phyloP scores from a whole-genome alignment of 2,113 vertebrate genomes.

The Phycodurus eques region DNA sequence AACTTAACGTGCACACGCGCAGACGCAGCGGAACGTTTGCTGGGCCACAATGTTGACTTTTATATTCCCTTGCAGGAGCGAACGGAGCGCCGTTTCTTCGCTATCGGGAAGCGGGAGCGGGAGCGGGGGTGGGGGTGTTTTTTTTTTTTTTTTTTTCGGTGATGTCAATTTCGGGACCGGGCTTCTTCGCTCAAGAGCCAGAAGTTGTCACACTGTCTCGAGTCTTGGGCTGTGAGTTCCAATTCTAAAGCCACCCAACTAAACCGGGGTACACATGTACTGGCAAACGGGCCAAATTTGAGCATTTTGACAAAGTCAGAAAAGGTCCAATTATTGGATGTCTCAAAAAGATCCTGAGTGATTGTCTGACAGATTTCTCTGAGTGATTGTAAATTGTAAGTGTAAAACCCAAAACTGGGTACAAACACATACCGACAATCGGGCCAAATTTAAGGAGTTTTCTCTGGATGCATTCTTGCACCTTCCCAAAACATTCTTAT shows the following conservation, averaged over 20 bases:
- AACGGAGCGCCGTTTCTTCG: constrained; percentile 53
- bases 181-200: constrained; percentile 31
- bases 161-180: constrained; percentile 33
- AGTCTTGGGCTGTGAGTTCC: not conserved
- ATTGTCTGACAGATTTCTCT: not conserved
- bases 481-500: no score
- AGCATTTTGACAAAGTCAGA: not conserved
- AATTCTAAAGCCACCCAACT: not conserved
- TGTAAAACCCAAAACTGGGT: no score
- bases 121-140: not conserved
- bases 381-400: no score
- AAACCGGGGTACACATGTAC: no score
- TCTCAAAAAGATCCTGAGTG: not conserved
- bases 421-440: no score
- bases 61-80: constrained; percentile 59
- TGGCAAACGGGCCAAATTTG: not conserved
- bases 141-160: constrained; percentile 19
- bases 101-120: constrained; percentile 33
- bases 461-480: no score
- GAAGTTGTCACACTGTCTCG: constrained; percentile 12
- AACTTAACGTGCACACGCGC: constrained; percentile 47
- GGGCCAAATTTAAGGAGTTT: no score
- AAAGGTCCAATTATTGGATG: not conserved
- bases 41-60: constrained; percentile 70
- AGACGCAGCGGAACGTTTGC: constrained; percentile 59